Conservation (phyloP, 1,140 invertebrate species). For the Drosophila miranda region DNA sequence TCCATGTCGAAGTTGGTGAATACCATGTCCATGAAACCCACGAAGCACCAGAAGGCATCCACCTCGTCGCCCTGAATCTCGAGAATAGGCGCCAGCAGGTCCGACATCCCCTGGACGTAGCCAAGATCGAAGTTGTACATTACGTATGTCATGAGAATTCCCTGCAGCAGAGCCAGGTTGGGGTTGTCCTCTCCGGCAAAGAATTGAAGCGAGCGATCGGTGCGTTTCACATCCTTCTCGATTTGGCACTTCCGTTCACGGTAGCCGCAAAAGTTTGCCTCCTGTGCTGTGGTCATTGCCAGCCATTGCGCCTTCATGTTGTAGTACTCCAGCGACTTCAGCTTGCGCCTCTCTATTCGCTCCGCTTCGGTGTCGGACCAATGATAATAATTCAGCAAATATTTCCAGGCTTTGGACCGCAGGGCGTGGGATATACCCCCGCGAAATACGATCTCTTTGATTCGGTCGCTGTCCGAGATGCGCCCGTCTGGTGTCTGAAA, state of each 20-base stretch:
- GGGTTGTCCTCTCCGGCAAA: constrained; percentile 96
- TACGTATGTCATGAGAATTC: constrained; percentile 99
- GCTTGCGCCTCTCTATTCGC: constrained; percentile 87
- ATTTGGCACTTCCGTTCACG: constrained; percentile 96
- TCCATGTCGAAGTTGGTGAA: constrained; percentile 99
- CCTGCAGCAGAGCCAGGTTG: constrained; percentile 92
- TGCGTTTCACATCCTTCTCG: constrained; percentile 98
- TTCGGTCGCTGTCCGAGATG: constrained; percentile 86
- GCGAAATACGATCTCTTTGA: constrained; percentile 93
- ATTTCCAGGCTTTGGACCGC: constrained; percentile 96
- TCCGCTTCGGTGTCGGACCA: constrained; percentile 91
- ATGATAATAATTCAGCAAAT: constrained; percentile 93
- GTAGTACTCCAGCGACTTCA: constrained; percentile 94
- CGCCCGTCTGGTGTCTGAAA: constrained; percentile 90
- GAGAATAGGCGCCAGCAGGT: constrained; percentile 96
- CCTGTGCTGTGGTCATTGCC: constrained; percentile 93
- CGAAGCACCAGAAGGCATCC: constrained; percentile 99
- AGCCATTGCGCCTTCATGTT: constrained; percentile 98
- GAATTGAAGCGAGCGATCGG: constrained; percentile 95
- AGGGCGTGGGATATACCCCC: constrained; percentile 90
- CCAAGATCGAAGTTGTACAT: constrained; percentile 99
- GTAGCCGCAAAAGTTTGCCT: constrained; percentile 93
- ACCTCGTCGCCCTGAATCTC: constrained; percentile 86
- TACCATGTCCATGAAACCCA: constrained; percentile 98
- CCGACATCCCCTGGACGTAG: constrained; percentile 98